Evolutionary conservation across 2,888 invertebrate genomes (phyloP), one percentile per base, ranked within the genome.

Genomic region (Seira sanloemensis): DNA sequence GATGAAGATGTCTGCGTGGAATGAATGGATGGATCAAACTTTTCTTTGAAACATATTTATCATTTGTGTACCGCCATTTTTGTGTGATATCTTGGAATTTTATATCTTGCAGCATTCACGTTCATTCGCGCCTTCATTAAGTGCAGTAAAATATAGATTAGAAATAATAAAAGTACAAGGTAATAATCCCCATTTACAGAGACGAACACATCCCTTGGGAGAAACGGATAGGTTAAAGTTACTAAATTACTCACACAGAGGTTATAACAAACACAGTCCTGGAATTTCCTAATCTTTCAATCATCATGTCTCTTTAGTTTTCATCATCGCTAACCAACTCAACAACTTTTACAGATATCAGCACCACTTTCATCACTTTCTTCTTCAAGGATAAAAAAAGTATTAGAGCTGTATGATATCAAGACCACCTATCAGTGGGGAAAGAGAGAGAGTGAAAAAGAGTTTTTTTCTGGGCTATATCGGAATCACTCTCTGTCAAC

Each of bases 231-330:
- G 74, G 74, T 74, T 80, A 80, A n/a, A 67, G 74, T 69, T 80
- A 80, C 67, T 68, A 74, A 74, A 73, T 80, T 74, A 74, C 58
- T 80, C 73, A 9, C 21, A 54, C n/a, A 73, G 25, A n/a, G n/a
- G n/a, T n/a, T n/a, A n/a, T n/a, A 78, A 78, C 25, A 50, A 72
- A 80, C 80, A 80, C 24, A 74, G 68, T 75, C 24, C 37, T 46
- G 69, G 80, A 80, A 80, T 80, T 80, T n/a, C 69, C 46, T 80
- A 80, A 74, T 75, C 80, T 80, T 80, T 80, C 80, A 80, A 80
- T 80, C 80, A 80, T 80, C 80, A 68, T 80, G 68, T 80, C 74
- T 80, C 37, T 69, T 78, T 27, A 58, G 58, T 69, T 71, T 78
- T 79, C 73, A 67, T 67, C 73, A 37, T 37, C 37, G 37, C 37